Conservation (phyloP, 2,888 invertebrate species). For the Onthophagus sagittarius region DNA sequence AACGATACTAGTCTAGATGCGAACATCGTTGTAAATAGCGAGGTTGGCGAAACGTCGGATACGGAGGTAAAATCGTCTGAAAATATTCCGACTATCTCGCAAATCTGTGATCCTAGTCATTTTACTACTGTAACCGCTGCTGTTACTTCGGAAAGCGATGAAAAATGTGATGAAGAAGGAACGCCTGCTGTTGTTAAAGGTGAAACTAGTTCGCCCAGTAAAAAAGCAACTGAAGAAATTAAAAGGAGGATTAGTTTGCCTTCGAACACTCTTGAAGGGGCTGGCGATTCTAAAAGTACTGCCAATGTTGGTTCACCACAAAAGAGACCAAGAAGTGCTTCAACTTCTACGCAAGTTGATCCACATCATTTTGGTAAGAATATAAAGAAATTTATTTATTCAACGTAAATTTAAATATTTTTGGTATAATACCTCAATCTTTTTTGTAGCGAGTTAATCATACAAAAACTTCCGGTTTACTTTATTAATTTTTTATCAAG, state of each 20-base stretch:
- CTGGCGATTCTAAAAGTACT: slow-evolving; percentile 41
- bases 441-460: too few species aligned
- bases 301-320: slow-evolving; percentile 57
- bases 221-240: slow-evolving; percentile 33
- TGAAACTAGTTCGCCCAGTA: slow-evolving; percentile 23
- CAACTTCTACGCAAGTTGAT: slow-evolving; percentile 80
- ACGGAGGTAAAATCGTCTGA: slow-evolving; percentile 38
- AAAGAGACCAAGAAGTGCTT: slow-evolving; percentile 73
- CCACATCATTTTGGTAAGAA: slow-evolving; percentile 76
- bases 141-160: slow-evolving; percentile 21
- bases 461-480: too few species aligned
- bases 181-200: background rate
- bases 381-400: too few species aligned
- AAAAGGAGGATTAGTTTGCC: slow-evolving; percentile 61
- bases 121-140: slow-evolving; percentile 31
- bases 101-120: slow-evolving; percentile 68
- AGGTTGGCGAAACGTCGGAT: slow-evolving; percentile 20
- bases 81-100: slow-evolving; percentile 67
- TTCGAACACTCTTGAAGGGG: slow-evolving; percentile 41
- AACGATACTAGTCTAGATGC: slow-evolving; percentile 45
- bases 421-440: too few species aligned
- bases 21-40: slow-evolving; percentile 18
- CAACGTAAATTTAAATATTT: too few species aligned
- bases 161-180: slow-evolving; percentile 14
- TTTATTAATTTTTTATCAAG: too few species aligned